Percentiles rank a stretch among this genome's conserved stretches.
Conservation (phyloP, 53 echinoderm and acorn worm genomes). For the Echinarachnius parma region DNA sequence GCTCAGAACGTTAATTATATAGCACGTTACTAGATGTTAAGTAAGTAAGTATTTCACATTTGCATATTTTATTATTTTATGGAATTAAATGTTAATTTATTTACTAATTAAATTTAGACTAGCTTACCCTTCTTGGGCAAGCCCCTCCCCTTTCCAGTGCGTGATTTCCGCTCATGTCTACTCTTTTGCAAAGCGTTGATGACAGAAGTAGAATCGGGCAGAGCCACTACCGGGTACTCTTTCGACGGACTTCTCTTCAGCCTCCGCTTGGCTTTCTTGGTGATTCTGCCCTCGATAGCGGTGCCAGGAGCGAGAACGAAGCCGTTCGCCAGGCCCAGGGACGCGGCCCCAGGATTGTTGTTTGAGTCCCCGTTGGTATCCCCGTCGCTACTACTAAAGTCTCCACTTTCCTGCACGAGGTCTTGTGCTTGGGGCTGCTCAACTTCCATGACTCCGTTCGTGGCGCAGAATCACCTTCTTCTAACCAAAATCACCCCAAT, state of each 20-base stretch:
- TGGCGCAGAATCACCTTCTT: constrained; percentile 82
- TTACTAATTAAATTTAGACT: too few species aligned
- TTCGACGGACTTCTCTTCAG: constrained; percentile 86
- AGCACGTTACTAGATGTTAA: too few species aligned
- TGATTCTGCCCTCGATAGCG: constrained; percentile 85
- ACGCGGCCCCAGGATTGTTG: constrained; percentile 81
- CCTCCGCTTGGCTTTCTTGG: constrained; percentile 94
- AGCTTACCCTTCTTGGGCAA: constrained; percentile 98
- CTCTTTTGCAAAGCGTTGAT: too few species aligned
- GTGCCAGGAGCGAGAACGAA: constrained; percentile 59
- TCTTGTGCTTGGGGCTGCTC: constrained; percentile 54
- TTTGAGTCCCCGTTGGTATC: constrained; percentile 75
- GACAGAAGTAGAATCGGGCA: constrained; percentile 22
- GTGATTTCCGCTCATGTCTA: constrained; percentile 85
- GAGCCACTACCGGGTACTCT: constrained; percentile 39
- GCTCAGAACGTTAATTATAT: too few species aligned
- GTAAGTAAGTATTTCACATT: too few species aligned
- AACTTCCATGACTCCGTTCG: constrained; percentile 93
- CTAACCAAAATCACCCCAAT: constrained; percentile 62
- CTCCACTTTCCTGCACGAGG: constrained; percentile 50
- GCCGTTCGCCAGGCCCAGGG: constrained; percentile 62
- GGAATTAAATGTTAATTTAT: too few species aligned
- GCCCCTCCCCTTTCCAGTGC: constrained; percentile 81
- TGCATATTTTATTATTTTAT: too few species aligned
- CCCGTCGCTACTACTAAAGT: constrained; percentile 38